Percentiles rank a stretch among this genome's conserved stretches.
phyloP scores from a whole-genome alignment of 64 coral and sea anemone genomes.

The Pocillopora damicornis region DNA sequence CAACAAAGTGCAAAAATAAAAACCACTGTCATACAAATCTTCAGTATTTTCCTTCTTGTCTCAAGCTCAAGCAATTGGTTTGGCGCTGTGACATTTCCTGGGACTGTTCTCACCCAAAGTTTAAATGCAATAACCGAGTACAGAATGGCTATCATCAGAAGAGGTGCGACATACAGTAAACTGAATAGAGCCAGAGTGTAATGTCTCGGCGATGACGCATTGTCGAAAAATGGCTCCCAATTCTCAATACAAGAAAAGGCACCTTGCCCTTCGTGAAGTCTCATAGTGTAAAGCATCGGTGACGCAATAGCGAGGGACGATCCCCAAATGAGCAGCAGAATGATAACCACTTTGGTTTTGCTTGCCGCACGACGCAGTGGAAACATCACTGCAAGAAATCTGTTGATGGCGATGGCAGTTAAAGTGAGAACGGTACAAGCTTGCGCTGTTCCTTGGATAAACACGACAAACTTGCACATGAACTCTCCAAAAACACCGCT shows the following conservation, averaged over 20 bases:
- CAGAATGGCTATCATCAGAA: slow-evolving; percentile 17
- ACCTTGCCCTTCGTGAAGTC: neutral
- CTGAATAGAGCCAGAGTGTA: slow-evolving; percentile 33
- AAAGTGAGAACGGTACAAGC: slow-evolving; percentile 67
- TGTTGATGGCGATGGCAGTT: slow-evolving; percentile 53
- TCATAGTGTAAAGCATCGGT: slow-evolving; percentile 49
- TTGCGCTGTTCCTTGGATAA: slow-evolving; percentile 73
- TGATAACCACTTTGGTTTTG: neutral
- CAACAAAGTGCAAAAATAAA: slow-evolving; percentile 63
- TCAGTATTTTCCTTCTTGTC: slow-evolving; percentile 54
- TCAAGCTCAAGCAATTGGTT: slow-evolving; percentile 43
- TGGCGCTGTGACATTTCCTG: slow-evolving; percentile 51
- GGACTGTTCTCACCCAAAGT: slow-evolving; percentile 51
- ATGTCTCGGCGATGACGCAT: slow-evolving; percentile 10
- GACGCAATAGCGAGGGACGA: slow-evolving; percentile 17
- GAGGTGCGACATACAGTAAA: slow-evolving; percentile 25
- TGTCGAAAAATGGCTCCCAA: slow-evolving; percentile 31
- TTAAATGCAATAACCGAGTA: slow-evolving; percentile 36
- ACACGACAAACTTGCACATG: slow-evolving; percentile 73
- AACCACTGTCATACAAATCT: slow-evolving; percentile 69
- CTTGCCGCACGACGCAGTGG: neutral
- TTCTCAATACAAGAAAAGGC: slow-evolving; percentile 5
- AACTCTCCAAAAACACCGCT: slow-evolving; percentile 52
- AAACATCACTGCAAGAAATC: slow-evolving; percentile 59
- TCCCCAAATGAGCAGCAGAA: slow-evolving; percentile 45